Conservation (phyloP, 2,113 vertebrate species). For the Daphoenositta chrysoptera region DNA sequence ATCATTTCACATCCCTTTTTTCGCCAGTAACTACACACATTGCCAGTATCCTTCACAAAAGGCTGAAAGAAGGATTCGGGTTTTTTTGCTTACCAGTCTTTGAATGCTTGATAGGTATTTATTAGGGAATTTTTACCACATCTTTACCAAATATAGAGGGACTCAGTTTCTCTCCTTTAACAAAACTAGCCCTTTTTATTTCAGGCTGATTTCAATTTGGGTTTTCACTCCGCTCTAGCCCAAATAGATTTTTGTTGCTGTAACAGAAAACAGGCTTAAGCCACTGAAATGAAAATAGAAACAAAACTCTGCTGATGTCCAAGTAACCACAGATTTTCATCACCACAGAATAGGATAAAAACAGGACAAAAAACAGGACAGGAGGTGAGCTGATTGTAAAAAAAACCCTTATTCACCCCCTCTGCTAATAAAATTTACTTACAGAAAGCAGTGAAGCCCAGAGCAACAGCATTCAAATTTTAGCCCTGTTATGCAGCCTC, state of each 20-base stretch:
- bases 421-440: not conserved
- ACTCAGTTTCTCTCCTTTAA: not conserved
- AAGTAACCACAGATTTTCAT: not conserved
- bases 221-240: not conserved
- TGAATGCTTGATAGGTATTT: not conserved
- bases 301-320: constrained; percentile 1
- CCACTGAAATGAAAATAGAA: constrained; percentile 3
- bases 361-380: not conserved
- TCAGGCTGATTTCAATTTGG: not conserved
- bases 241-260: not conserved
- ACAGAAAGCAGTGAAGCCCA: not conserved
- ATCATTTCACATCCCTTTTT: not conserved
- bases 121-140: not conserved
- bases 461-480: not conserved
- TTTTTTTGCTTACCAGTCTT: not conserved
- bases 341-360: not conserved
- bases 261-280: not conserved
- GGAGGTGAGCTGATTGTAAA: not conserved
- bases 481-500: not conserved
- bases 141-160: not conserved
- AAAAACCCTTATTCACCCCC: not conserved
- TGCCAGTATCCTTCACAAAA: not conserved
- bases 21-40: not conserved
- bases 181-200: not conserved
- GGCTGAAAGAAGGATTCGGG: not conserved